Evolutionary conservation across 2,797 vertebrate genomes (phyloP).

Genomic region (Pseudomugil gertrudae): DNA sequence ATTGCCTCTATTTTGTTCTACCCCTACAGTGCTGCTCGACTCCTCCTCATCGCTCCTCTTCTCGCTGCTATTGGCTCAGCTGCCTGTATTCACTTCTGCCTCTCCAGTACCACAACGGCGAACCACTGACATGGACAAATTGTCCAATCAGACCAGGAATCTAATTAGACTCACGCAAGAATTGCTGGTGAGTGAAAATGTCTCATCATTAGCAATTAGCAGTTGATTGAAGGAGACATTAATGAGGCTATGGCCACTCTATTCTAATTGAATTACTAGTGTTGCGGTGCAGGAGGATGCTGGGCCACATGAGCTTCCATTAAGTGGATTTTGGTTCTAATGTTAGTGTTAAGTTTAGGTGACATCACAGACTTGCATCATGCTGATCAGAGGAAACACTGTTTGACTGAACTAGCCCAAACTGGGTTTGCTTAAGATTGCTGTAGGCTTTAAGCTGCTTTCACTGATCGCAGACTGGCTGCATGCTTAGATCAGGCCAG

Average conservation of each 20-base stretch:
- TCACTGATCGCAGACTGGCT: constrained; percentile 61
- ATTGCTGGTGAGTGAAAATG: constrained; percentile 80
- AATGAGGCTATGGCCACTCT: constrained; percentile 17
- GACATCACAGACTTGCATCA: constrained; percentile 32
- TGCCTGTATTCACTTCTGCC: constrained; percentile 79
- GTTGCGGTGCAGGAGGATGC: constrained; percentile 34
- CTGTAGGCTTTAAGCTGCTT: constrained; percentile 66
- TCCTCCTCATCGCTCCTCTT: constrained; percentile 84
- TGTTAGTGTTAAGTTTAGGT: constrained; percentile 33
- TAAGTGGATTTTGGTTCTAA: constrained; percentile 47
- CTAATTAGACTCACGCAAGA: constrained; percentile 84
- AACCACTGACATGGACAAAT: constrained; percentile 80
- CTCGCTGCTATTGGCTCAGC: constrained; percentile 84
- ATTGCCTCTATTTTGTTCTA: constrained; percentile 76
- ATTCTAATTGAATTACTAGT: constrained; percentile 47
- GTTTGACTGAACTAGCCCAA: constrained; percentile 4
- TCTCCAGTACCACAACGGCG: constrained; percentile 72
- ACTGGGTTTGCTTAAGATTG: constrained; percentile 35
- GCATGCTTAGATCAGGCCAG: constrained; percentile 54
- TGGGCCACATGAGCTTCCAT: constrained; percentile 20
- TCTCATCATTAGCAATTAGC: constrained; percentile 2
- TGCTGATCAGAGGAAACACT: constrained; percentile 23
- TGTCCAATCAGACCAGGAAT: constrained; percentile 86
- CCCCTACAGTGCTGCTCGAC: constrained; percentile 82
- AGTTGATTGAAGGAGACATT: constrained; percentile 24